These are phyloP conservation scores for Nyctibius bracteatus DNA, from an alignment of 2,113 vertebrate genomes.

Conservation along the genomic window DNA sequence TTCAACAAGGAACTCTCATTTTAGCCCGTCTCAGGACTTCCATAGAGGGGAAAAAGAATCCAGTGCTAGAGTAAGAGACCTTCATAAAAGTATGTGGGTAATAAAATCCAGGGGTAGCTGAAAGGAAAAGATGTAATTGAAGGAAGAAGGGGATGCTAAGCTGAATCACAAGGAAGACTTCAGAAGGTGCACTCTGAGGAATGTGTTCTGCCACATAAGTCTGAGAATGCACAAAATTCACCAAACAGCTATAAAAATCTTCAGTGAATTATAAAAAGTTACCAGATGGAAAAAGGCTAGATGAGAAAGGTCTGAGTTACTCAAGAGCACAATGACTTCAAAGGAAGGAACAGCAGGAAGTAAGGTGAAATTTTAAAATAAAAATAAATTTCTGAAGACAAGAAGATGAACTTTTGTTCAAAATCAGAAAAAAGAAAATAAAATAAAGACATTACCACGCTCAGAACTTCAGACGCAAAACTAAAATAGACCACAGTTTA, in stretches of 20 bases:
- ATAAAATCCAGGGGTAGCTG: background rate
- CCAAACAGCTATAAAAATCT: conserved; percentile 27
- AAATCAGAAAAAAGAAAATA: background rate
- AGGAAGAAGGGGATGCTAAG: background rate
- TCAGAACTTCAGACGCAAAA: background rate
- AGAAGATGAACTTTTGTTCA: background rate
- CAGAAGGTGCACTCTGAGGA: background rate
- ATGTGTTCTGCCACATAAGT: background rate
- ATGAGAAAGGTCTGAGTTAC: background rate
- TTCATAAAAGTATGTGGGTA: background rate
- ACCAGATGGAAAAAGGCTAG: conserved; percentile 19
- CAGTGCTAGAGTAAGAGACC: background rate
- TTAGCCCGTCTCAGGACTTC: background rate
- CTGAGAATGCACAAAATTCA: background rate
- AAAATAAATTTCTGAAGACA: background rate
- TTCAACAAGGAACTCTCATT: background rate
- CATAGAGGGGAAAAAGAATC: accelerated
- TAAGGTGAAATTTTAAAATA: conserved; percentile 7
- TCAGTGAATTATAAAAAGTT: conserved; percentile 27
- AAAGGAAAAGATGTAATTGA: background rate
- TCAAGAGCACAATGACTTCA: conserved; percentile 5
- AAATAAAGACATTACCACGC: background rate
- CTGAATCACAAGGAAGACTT: background rate
- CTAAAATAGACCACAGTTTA: background rate
- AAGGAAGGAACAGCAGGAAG: background rate